Conservation (phyloP, 2,113 vertebrate species). For the human (Homo sapiens) region DNA sequence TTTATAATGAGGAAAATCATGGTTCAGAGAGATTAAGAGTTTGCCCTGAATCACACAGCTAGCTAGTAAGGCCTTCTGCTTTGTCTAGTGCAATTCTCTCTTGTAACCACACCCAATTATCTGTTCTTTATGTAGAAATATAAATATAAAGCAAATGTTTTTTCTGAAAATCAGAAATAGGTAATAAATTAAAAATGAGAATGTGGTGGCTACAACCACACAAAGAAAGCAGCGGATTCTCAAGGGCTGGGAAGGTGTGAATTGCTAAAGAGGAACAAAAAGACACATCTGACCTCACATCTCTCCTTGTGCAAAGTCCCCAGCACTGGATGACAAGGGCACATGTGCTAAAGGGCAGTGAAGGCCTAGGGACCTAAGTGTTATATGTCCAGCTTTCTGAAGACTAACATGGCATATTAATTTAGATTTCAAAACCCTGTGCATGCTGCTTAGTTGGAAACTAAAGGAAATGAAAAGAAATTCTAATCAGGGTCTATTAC, state of each 20-base stretch:
- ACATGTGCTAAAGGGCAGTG: background rate
- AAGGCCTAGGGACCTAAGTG: background rate
- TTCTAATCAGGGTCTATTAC: slow-evolving; percentile 65
- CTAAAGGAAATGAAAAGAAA: slow-evolving; percentile 35
- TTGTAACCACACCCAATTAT: background rate
- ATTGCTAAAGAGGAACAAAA: slow-evolving; percentile 40
- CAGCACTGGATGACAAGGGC: background rate
- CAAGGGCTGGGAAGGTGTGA: background rate
- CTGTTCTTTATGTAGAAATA: background rate
- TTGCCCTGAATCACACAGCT: background rate
- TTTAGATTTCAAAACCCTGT: slow-evolving; percentile 34
- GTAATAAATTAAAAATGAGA: background rate
- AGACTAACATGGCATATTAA: background rate
- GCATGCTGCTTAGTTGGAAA: slow-evolving; percentile 20
- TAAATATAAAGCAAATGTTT: background rate
- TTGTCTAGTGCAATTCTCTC: background rate
- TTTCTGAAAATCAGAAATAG: background rate
- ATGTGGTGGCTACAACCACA: background rate
- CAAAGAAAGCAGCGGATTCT: background rate
- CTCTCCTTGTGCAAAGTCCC: background rate
- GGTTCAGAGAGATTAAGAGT: background rate
- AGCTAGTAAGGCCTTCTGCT: background rate
- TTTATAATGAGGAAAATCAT: background rate
- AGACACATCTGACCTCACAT: background rate
- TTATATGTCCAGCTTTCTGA: background rate